Conservation (phyloP, 64 coral and sea anemone genomes). For the Trachythela sp. region DNA sequence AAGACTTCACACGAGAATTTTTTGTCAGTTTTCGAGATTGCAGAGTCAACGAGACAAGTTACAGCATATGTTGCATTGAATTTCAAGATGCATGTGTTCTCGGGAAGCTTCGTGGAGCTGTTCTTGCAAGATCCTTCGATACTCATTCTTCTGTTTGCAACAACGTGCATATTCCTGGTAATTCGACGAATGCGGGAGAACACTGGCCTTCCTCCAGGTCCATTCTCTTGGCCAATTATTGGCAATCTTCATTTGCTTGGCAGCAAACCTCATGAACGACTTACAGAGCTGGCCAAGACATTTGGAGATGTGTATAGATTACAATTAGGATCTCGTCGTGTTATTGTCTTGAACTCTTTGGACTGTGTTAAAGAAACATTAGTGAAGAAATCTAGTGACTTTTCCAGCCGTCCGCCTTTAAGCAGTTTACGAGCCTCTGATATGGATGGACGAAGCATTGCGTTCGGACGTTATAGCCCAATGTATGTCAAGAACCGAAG, state of each 20-base stretch:
- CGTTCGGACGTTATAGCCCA: slow-evolving; percentile 73
- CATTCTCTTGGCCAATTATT: slow-evolving; percentile 74
- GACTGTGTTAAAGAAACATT: slow-evolving; percentile 86
- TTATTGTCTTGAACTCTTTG: slow-evolving; percentile 82
- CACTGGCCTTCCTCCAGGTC: slow-evolving; percentile 63
- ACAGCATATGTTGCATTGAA: neutral
- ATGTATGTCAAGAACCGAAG: slow-evolving; percentile 73
- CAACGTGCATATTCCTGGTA: neutral
- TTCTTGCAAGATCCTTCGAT: neutral
- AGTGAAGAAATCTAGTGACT: slow-evolving; percentile 71
- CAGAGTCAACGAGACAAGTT: neutral
- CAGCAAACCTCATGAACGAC: slow-evolving; percentile 78
- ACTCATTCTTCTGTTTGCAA: neutral
- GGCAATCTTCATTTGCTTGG: slow-evolving; percentile 89
- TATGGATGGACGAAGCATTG: slow-evolving; percentile 72
- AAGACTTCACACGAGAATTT: neutral
- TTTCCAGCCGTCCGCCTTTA: slow-evolving; percentile 74
- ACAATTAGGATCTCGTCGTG: slow-evolving; percentile 75
- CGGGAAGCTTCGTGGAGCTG: neutral
- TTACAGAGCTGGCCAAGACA: slow-evolving; percentile 77
- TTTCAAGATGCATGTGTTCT: neutral
- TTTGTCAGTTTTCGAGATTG: neutral
- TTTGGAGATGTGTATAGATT: slow-evolving; percentile 86
- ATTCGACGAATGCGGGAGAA: neutral
- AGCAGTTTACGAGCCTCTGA: slow-evolving; percentile 71